phyloP scores from a whole-genome alignment of 2,113 vertebrate genomes.

The Pseudopipra pipra region DNA sequence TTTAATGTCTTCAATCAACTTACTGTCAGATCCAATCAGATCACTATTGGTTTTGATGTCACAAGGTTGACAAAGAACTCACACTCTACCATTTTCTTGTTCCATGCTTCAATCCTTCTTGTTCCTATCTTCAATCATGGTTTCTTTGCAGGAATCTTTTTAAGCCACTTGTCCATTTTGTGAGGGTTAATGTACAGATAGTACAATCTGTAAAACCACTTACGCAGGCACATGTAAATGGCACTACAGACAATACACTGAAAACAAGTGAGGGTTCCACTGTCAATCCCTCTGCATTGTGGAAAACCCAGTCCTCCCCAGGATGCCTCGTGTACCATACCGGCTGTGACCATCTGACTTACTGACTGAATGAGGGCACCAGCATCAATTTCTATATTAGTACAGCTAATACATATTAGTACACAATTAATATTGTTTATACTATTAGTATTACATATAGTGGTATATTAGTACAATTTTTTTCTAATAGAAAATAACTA shows the following conservation, averaged over 20 bases:
- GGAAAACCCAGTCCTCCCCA: background rate
- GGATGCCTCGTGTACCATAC: rapidly evolving
- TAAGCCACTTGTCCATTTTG: background rate
- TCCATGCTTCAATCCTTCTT: background rate
- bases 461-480: background rate
- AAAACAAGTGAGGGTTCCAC: background rate
- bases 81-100: background rate
- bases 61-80: background rate
- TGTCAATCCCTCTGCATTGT: background rate
- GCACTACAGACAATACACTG: background rate
- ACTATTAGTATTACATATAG: background rate
- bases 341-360: background rate
- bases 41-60: background rate
- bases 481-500: background rate
- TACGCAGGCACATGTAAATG: background rate
- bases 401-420: no score
- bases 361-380: background rate
- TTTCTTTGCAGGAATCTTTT: background rate
- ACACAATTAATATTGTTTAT: background rate
- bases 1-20: background rate
- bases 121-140: background rate
- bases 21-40: background rate
- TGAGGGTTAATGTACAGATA: background rate
- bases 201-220: background rate
- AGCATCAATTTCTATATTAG: background rate